Conservation (phyloP, 2,797 vertebrate genomes). For the Anisognathus igniventris region DNA sequence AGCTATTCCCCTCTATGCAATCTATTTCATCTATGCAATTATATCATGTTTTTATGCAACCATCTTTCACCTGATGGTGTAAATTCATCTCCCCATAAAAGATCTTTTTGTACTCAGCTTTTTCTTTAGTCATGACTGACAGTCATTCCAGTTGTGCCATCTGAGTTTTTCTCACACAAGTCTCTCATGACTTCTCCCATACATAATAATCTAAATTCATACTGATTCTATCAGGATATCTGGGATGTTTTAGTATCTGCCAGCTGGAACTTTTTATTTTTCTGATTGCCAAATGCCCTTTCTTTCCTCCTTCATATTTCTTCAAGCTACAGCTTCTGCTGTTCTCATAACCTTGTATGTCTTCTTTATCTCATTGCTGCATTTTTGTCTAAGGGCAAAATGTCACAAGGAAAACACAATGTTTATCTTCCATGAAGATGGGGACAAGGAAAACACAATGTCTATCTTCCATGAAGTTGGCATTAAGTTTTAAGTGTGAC, state of each 20-base stretch:
- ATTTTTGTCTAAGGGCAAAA: background rate
- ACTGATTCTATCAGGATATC: background rate
- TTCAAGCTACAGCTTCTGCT: conserved; percentile 6
- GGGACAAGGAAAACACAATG: background rate
- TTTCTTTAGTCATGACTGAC: background rate
- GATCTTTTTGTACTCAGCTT: background rate
- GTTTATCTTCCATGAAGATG: background rate
- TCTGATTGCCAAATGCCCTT: background rate
- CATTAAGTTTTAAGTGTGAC: background rate
- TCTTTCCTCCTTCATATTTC: background rate
- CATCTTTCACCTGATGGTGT: conserved; percentile 10
- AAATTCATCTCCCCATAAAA: conserved; percentile 16
- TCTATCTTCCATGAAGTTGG: background rate
- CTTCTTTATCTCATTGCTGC: background rate
- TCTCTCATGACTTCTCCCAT: conserved; percentile 13
- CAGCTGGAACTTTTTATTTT: conserved; percentile 6
- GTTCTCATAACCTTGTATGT: background rate
- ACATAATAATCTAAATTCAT: background rate
- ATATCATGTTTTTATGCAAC: conserved; percentile 1
- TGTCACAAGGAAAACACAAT: background rate
- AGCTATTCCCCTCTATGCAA: background rate
- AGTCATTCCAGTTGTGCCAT: conserved; percentile 8
- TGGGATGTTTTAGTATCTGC: conserved; percentile 19
- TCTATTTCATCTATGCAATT: conserved; percentile 23
- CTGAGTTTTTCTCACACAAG: conserved; percentile 24